phyloP scores from a whole-genome alignment of 1,140 invertebrate genomes.

The Drosophila repletoides region DNA sequence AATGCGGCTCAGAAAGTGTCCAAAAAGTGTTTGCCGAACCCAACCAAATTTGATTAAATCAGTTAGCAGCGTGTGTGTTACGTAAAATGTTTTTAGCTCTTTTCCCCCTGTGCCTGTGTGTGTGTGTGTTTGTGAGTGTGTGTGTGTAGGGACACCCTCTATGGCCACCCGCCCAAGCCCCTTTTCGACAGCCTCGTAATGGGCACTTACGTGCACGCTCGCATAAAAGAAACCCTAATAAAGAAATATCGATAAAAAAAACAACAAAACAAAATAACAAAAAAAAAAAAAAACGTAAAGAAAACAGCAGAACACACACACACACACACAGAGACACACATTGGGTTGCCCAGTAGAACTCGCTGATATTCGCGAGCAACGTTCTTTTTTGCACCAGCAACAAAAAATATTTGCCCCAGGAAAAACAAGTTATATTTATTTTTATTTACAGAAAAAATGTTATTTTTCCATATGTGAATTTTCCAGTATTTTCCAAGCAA shows the following conservation, averaged over 20 bases:
- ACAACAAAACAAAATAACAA: slow-evolving; percentile 14
- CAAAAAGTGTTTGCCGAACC: slow-evolving; percentile 35
- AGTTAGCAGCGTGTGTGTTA: slow-evolving; percentile 52
- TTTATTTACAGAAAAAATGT: no score
- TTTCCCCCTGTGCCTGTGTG: not conserved
- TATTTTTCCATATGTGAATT: no score
- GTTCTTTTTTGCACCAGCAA: no score
- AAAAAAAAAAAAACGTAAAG: slow-evolving; percentile 8
- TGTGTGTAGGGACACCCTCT: not conserved
- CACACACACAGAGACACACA: not conserved
- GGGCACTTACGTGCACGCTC: slow-evolving; percentile 76
- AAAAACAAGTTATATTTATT: no score
- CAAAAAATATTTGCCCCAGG: no score
- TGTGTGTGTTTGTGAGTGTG: slow-evolving; percentile 12
- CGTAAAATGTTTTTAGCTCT: slow-evolving; percentile 55
- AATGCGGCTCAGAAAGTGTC: not conserved
- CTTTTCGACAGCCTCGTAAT: slow-evolving; percentile 19
- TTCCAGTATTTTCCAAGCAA: no score
- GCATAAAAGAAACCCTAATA: slow-evolving; percentile 78
- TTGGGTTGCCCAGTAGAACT: no score
- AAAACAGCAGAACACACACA: slow-evolving; percentile 12
- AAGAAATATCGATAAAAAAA: slow-evolving; percentile 76
- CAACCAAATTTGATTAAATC: slow-evolving; percentile 54
- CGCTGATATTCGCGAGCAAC: no score
- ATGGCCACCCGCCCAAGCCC: not conserved